phyloP scores from a whole-genome alignment of 1,140 invertebrate genomes.

The Cardiocondyla obscurior region DNA sequence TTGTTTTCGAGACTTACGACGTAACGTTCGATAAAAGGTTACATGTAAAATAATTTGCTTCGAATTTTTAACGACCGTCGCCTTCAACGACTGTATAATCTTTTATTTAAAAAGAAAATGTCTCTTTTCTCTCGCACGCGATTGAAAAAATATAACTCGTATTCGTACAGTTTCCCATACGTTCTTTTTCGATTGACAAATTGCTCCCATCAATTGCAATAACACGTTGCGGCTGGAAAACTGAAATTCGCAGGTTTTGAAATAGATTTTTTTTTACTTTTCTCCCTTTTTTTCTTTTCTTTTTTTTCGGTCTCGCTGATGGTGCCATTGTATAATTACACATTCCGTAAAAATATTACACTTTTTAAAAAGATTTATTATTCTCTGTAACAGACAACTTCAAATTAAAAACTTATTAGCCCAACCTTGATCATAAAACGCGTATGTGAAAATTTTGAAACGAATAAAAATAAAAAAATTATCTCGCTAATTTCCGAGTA shows the following conservation, averaged over 20 bases:
- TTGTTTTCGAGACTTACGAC: neutral
- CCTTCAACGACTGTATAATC: neutral
- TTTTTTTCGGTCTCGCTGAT: neutral
- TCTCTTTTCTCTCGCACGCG: neutral
- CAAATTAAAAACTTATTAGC: neutral
- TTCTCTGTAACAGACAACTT: neutral
- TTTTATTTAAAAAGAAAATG: neutral
- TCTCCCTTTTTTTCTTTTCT: neutral
- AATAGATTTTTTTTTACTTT: too few relatives aligned
- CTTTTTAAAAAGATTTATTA: neutral
- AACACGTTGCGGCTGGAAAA: neutral
- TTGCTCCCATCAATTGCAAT: neutral
- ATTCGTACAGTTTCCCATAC: neutral
- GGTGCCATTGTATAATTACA: neutral
- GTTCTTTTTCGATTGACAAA: constrained; percentile 3
- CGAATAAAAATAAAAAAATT: neutral
- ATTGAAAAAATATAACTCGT: neutral
- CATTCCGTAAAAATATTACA: too few relatives aligned
- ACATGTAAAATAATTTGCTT: neutral
- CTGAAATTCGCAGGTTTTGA: neutral
- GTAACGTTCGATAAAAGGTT: neutral
- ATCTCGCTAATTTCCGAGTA: neutral
- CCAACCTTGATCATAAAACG: neutral
- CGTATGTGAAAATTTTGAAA: neutral
- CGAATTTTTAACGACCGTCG: neutral